Base-by-base conservation (phyloP, 2,888 invertebrate species). In the Eurois occulta region DNA sequence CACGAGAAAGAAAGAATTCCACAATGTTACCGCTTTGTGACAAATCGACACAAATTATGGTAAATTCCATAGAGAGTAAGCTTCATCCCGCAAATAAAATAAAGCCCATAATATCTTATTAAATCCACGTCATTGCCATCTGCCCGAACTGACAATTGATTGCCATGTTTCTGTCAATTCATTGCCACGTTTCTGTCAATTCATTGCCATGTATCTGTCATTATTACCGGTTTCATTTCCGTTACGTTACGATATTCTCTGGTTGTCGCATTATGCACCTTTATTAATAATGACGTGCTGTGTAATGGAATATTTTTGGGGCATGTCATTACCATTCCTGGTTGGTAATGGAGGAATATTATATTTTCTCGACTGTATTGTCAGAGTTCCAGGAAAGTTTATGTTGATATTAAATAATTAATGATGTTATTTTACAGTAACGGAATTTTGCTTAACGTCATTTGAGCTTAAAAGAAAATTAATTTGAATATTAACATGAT, bases 161-260 rank as follows among this genome's bases (percentile, higher is more conserved):
- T 81, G 70, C 65, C 69, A 41, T 75, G 77, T 83, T 84, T 89
- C 38, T 81, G 80, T 72, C 72, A 80, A 43, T 43, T 78, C 74
- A 75, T 84, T 80, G 72, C 66, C 62, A 41, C 71, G 75, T 83
- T 86, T 89, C 87, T 86, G 85, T 89, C 87, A 89, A 41, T 79
- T 83, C 78, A 72, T 87, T 80, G 86, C 77, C 65, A 13, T 78
- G 78, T 84, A 87, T 89, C 89, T 87, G 84, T 90, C 87, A 89
- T 85, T 81, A 75, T 87, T 85, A 89, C 75, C 75, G 78, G 69
- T 75, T 83, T 85, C 87, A 84, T 84, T 85, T 84, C 81, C 78
- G 77, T 80, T 55, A 24, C 71, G 76, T 76, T 72, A 69, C 75
- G 73, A 67, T 76, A 85, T 77, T 72, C 78, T 82, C 75, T 82